phyloP scores from a whole-genome alignment of 2,113 vertebrate species.

The Cyprinodon variegatus region DNA sequence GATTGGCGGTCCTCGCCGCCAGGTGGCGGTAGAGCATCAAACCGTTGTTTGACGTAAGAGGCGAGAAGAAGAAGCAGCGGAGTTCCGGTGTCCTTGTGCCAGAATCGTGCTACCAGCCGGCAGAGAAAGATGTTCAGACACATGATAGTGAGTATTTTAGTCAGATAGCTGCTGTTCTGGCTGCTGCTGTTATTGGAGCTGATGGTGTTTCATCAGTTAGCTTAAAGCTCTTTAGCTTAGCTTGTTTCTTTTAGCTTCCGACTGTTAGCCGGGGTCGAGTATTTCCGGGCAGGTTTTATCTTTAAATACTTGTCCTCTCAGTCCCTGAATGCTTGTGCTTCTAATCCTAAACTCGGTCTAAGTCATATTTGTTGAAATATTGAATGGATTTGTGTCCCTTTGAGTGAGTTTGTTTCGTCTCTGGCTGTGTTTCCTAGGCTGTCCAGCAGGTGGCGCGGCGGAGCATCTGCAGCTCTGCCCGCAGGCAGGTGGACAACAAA shows the following conservation, averaged over 20 bases:
- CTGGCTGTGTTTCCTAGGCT: constrained; percentile 64
- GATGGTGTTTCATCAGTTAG: fast-evolving
- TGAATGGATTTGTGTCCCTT: fast-evolving
- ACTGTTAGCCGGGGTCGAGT: constrained; percentile 31
- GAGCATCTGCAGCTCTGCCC: constrained; percentile 81
- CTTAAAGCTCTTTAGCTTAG: neutral
- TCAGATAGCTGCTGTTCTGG: fast-evolving
- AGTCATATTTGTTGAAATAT: no score
- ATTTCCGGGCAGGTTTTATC: neutral
- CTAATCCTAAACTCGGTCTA: neutral
- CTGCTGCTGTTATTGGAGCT: no score
- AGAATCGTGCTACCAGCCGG: neutral
- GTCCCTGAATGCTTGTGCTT: neutral
- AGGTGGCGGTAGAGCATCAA: no score
- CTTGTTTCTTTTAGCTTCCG: neutral
- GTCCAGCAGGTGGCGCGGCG: constrained; percentile 84
- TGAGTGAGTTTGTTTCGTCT: neutral
- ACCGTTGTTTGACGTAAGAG: no score
- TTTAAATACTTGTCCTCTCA: neutral
- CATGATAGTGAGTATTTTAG: constrained; percentile 44
- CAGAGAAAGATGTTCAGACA: constrained; percentile 53
- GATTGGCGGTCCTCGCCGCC: no score
- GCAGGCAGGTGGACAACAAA: constrained; percentile 82
- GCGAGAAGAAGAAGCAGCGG: constrained; percentile 28
- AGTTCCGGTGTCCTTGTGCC: constrained; percentile 64